phyloP scores from a whole-genome alignment of 64 coral and sea anemone genomes.

The Montipora foliosa region DNA sequence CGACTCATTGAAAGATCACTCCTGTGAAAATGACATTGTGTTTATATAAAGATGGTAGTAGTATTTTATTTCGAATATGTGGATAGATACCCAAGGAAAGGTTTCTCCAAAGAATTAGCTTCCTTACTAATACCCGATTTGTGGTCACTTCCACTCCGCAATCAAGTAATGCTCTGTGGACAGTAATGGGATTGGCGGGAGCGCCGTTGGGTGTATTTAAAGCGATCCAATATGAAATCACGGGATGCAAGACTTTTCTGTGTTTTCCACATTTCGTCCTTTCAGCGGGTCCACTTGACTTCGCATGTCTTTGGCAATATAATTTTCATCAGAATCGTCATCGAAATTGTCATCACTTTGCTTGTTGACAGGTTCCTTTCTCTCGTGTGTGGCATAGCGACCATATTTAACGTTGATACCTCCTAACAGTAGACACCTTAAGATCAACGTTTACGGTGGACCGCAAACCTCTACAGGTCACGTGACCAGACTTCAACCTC shows the following conservation, averaged over 20 bases:
- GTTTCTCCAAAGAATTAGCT: no score
- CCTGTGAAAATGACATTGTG: no score
- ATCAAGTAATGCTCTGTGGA: conserved; percentile 22
- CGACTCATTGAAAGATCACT: no score
- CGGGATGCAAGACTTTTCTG: background rate
- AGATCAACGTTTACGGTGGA: no score
- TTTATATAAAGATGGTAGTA: no score
- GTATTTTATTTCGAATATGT: background rate
- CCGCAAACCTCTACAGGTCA: no score
- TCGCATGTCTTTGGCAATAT: no score
- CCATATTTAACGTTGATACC: no score
- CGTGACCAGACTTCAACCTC: no score
- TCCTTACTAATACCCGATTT: background rate
- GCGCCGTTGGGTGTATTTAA: conserved; percentile 20
- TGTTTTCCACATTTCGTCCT: background rate
- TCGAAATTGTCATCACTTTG: background rate
- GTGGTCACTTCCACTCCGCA: no score
- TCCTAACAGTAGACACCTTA: no score
- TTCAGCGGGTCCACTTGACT: background rate
- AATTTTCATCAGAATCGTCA: background rate
- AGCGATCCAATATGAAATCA: background rate
- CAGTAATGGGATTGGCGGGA: conserved; percentile 18
- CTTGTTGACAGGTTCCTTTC: background rate
- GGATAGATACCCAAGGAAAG: background rate
- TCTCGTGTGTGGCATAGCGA: background rate